Base-by-base conservation (phyloP, 2,888 invertebrate genomes). In the Pelosia muscerda region DNA sequence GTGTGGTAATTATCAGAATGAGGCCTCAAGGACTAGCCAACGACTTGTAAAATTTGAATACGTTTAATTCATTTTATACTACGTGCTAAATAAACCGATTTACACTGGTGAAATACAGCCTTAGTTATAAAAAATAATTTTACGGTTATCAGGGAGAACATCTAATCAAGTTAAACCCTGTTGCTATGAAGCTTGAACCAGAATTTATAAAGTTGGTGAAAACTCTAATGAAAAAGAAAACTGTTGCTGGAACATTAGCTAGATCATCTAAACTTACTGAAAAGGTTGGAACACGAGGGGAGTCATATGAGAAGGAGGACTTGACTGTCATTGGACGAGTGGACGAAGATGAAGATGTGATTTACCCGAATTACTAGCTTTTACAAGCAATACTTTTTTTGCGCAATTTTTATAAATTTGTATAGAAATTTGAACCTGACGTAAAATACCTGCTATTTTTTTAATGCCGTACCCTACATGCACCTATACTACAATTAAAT, bases 111-210 rank as follows among this genome's bases (percentile, higher is more conserved):
- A 34, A 11, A 34, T 34, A 1, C 4, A 15, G 4, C 13, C 38
- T 19, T 19, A 6, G 42, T 19, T 19, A 19, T 42, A 19, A 42
- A 38, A 42, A 42, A 42, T 19, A 3, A 38, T 15, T 49, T 81
- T 66, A 26, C 66, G 59, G 72, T 70, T 64, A 70, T 69, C 82
- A 96, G 95, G 96, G 96, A 0, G 96, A 97, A 86, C 96, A 95
- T 85, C 86, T 97, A 63, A 97, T 97, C 89, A 96, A 95, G 82
- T 91, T 95, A 82, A 97, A 97, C 86, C 96, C 96, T 0, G 96
- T 95, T 75, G 97, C 97, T 0, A 96, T 95, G 88, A 96, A 96
- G 95, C 95, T 96, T 65, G 96, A 96, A 83, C 96, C 96, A 0
- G 96, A 96, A 31, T 96, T 95, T 81, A 95, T 95, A 68, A 87